Base-by-base conservation (phyloP, 2,113 vertebrate species). In the Opisthocomus hoazin region DNA sequence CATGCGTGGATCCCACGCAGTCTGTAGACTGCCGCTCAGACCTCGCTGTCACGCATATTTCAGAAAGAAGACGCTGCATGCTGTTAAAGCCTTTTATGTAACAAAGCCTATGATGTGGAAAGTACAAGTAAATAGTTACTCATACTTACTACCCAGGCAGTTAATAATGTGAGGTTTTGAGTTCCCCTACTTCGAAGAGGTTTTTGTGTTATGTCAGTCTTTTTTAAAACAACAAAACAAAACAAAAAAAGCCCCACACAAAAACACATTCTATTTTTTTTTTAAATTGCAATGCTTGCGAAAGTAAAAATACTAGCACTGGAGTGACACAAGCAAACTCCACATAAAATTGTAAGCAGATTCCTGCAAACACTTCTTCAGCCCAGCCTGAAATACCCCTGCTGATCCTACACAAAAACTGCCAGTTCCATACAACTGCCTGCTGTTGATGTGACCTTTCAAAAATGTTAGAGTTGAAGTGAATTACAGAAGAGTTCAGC, bases 381-480 rank as follows among this genome's bases (percentile, higher is more conserved):
- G 23, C 34, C 48, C 68, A 92, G 86, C 34, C 84, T 84, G 89
- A 88, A 95, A 87, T 73, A 86, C 68, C 53, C 96, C 91, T 84
- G 64, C 93, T 96, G 88, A 71, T 95, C 66, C 80, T 60, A 45
- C 27, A 81, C 68, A 96, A 90, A 89, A 84, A 5, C 58, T 93
- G 76, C 77, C 95, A 89, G 56, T 87, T 95, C 65, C 75, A 73
- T 84, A 87, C 53, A 92, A 78, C 84, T 87, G 74, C 89, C 88
- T 94, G 90, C 96, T 96, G 93, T 43, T 86, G 83, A 81, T 60
- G 77, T 79, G 91, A 93, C 95, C 93, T 97, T 95, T 92, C 90
- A 90, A 81, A 96, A 90, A 81, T 51, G 56, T 60, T 84, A 14
- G 15, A 81, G 80, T 15, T 86, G 88, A 75, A 92, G 41, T 4